These are phyloP conservation scores for Pelecanus crispus DNA, from an alignment of 2,113 vertebrate species.

Conservation along the genomic window DNA sequence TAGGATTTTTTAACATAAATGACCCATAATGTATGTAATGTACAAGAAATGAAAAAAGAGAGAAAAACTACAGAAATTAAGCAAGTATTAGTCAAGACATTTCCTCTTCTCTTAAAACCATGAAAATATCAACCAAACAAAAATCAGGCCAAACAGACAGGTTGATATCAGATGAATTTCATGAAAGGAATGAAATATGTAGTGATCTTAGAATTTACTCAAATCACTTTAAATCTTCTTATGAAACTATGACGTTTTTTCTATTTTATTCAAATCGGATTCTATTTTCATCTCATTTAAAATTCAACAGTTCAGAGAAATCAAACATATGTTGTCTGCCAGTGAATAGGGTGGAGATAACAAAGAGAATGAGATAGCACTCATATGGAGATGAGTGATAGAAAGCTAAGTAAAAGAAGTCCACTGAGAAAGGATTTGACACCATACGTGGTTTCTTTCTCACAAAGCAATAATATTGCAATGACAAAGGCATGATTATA, in stretches of 20 bases:
- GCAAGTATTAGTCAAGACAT: not conserved
- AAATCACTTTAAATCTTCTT: not conserved
- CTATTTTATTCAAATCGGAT: not conserved
- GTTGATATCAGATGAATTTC: not conserved
- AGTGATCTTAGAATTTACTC: not conserved
- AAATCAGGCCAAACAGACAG: not conserved
- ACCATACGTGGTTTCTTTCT: not conserved
- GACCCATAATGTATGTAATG: not conserved
- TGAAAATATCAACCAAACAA: not conserved
- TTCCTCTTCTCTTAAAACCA: not conserved
- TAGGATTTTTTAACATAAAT: not conserved
- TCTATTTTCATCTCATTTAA: not conserved
- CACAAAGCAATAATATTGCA: not conserved
- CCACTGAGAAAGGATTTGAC: not conserved
- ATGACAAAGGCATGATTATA: not conserved
- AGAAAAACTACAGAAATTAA: not conserved
- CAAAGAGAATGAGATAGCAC: not conserved
- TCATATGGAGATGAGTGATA: not conserved
- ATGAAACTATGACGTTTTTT: not conserved
- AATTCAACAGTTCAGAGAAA: slow-evolving; percentile 22
- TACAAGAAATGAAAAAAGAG: not conserved
- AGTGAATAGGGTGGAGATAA: slow-evolving; percentile 8
- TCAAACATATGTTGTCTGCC: slow-evolving; percentile 27
- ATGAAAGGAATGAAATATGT: not conserved
- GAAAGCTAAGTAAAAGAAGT: not conserved